A percentile compares a stretch with the other conserved stretches of the same genome.
Evolutionary conservation across 2,888 invertebrate species (phyloP).

Genomic region (Neoascia interrupta): DNA sequence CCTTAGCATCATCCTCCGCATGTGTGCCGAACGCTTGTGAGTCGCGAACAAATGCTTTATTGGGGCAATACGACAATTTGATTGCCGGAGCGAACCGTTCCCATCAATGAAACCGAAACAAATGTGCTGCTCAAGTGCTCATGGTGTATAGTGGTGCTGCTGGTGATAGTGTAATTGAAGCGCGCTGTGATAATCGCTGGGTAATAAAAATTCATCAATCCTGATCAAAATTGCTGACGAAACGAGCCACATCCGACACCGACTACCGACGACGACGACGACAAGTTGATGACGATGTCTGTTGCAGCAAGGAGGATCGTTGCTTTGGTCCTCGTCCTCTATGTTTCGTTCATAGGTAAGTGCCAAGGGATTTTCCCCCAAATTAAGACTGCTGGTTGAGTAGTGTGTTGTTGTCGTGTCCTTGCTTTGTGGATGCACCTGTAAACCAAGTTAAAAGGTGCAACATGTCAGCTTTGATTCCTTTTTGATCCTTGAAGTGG

Average conservation of each 20-base stretch:
- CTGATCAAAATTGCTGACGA: slow-evolving; percentile 48
- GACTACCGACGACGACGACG: background rate
- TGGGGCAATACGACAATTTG: slow-evolving; percentile 41
- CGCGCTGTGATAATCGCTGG: slow-evolving; percentile 60
- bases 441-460: no score
- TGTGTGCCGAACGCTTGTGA: slow-evolving; percentile 14
- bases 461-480: no score
- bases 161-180: slow-evolving; percentile 35
- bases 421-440: no score
- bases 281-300: slow-evolving; percentile 53
- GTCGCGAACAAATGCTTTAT: no score
- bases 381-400: no score
- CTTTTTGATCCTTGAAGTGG: no score
- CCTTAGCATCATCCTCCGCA: slow-evolving; percentile 5
- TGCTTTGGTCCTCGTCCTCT: slow-evolving; percentile 46
- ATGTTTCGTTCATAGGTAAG: slow-evolving; percentile 45
- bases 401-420: no score
- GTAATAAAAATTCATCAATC: slow-evolving; percentile 40
- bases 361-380: no score
- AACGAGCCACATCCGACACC: slow-evolving; percentile 55
- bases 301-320: slow-evolving; percentile 11
- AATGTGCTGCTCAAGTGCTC: slow-evolving; percentile 37
- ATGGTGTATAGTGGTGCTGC: background rate
- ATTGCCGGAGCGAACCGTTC: slow-evolving; percentile 11
- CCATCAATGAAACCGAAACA: slow-evolving; percentile 31